Base-by-base conservation (phyloP, 2,797 vertebrate species). In the Rhadinocentrus ornatus region DNA sequence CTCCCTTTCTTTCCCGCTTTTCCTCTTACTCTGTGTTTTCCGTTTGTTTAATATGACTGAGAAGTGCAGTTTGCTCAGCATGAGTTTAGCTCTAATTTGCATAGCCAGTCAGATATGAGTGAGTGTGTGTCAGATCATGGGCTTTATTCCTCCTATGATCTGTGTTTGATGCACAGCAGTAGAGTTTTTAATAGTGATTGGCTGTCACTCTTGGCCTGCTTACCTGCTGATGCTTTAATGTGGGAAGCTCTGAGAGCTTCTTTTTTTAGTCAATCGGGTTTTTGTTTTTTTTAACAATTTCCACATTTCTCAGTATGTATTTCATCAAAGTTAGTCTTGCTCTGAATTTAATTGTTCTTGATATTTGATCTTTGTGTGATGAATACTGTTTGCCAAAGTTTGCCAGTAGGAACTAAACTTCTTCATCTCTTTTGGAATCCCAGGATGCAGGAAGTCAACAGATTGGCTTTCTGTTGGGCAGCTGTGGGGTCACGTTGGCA, bases 361-460 rank as follows among this genome's bases (percentile, higher is more conserved):
- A 50, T 72, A 61, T 68, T 41, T 70, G 12, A 63, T 70, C 13
- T 3, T 64, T 54, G 10, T 71, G 5, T 58, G 35, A 52, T 48
- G 35, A 32, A 59, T 13, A 39, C 6, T 29, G 56, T 48, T 77
- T 56, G 35, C 22, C 37, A 32, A 53, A 26, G n/a, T 62, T 66
- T 52, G 3, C 16, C 32, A 6, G 13, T 16, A 1, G 64, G 34
- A 74, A 64, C 65, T 52, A 22, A 29, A 46, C 18, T 39, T 70
- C 54, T 56, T 69, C 32, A 6, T 79, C 34, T 22, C 72, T 55
- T 54, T 65, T 63, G 52, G 18, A 73, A 46, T 41, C 20, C 20
- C 80, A 99, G 97, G 97, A 99, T 31, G 97, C 97, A 20, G 97
- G 97, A 71, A 97, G 97, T 90, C 97, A 97, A 84, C 97, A 99